Conservation (phyloP, 2,113 vertebrate genomes). For the Oreochromis tanganicae region DNA sequence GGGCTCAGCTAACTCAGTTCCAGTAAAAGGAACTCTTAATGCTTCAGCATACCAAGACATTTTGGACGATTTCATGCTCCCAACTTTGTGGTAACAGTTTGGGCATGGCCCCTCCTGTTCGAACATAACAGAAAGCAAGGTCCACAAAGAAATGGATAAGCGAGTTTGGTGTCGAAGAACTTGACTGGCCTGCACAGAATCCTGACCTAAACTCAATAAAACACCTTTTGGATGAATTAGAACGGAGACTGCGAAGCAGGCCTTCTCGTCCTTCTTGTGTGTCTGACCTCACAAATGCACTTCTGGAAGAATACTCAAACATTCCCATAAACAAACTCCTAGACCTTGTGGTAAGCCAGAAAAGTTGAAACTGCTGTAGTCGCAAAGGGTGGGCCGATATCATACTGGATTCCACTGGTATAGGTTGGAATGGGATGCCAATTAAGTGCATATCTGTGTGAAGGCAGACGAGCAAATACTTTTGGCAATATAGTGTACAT, state of each 20-base stretch:
- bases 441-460: background rate
- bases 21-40: background rate
- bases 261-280: background rate
- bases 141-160: background rate
- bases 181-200: background rate
- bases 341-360: background rate
- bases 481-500: background rate
- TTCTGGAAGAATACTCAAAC: background rate
- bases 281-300: background rate
- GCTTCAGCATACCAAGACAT: background rate
- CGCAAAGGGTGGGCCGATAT: background rate
- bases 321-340: background rate
- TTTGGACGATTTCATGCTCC: background rate
- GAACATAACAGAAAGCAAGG: background rate
- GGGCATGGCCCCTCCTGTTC: background rate
- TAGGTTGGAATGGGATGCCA: background rate
- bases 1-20: background rate
- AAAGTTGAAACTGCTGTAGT: background rate
- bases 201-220: background rate
- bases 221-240: background rate
- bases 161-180: background rate
- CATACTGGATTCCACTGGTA: background rate
- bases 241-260: background rate
- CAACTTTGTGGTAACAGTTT: background rate
- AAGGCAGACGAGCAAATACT: background rate